These are phyloP conservation scores for Emmelina monodactyla DNA, from an alignment of 2,888 invertebrate genomes.

Conservation along the genomic window DNA sequence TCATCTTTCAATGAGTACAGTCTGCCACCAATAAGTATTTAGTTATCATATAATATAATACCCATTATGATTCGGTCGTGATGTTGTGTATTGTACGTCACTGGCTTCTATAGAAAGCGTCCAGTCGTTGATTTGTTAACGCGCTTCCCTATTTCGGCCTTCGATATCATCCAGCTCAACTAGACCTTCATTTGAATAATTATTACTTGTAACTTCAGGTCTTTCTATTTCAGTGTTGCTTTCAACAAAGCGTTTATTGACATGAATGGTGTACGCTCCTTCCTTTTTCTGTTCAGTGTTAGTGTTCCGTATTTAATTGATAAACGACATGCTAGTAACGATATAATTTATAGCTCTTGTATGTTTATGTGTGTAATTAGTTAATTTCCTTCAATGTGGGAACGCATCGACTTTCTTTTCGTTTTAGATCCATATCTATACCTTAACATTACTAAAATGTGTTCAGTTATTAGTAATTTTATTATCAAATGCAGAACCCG, in stretches of 20 bases:
- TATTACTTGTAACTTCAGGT: no score
- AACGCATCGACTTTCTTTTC: no score
- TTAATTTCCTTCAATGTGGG: no score
- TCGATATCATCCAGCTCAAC: conserved; percentile 23
- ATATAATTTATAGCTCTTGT: no score
- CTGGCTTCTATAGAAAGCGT: conserved; percentile 29
- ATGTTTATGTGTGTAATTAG: no score
- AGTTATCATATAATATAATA: no score
- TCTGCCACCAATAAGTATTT: no score
- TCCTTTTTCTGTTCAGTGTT: conserved; percentile 12
- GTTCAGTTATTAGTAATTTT: no score
- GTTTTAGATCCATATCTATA: no score
- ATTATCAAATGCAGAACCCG: no score
- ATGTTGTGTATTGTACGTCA: background rate
- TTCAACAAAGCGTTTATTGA: conserved; percentile 38
- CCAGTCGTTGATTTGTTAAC: conserved; percentile 48
- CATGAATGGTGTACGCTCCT: conserved; percentile 39
- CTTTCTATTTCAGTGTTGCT: conserved; percentile 15
- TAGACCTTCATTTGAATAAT: conserved; percentile 27
- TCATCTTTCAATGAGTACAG: conserved; percentile 21
- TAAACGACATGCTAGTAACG: background rate
- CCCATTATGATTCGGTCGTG: background rate
- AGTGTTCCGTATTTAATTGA: background rate
- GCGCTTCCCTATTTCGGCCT: conserved; percentile 40
- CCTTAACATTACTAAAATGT: no score